Evolutionary conservation across 1,140 invertebrate genomes (phyloP), one percentile per base, ranked within the genome.

Genomic region (Drosophila aff.): DNA sequence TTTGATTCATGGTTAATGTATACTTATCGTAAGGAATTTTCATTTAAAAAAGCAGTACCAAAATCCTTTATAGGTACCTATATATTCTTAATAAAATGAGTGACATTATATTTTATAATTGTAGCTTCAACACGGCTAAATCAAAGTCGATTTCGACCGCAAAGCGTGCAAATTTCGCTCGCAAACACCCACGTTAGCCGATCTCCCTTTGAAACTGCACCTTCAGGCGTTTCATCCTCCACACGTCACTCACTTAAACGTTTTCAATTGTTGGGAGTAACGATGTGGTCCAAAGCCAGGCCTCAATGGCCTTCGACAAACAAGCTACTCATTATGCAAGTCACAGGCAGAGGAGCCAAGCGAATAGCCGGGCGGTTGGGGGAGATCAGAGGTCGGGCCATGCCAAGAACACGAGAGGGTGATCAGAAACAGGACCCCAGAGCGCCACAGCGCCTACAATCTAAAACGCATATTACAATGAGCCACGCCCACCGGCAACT

Each of bases 301-400:
- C 58, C 74, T 57, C 63, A 63, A 50, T 43, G 58, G 59, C 49
- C 38, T 38, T 62, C 60, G 66, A 41, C 80, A 87, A 86, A 83
- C 84, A 89, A 81, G 72, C 80, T 77, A 75, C 84, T 89, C 83
- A 87, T 87, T 87, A 87, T 89, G 77, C 81, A 77, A 89, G 80
- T 87, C 83, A 82, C 76, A 82, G 82, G 65, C 67, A 55, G 43
- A 47, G 64, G 64, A 63, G 26, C 26, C 36, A 4, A 33, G 73
- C 62, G 46, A 50, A 47, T 13, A 41, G 28, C 36, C 28, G 15
- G 9, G 1, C 8, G 36, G 26, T 55, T 10, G 8, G 38, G 44
- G 60, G 60, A 26, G 26, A 23, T 16, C 16, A 23, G 36, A 40
- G 62, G 47, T 53, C 40, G 41, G 18, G 26, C 15, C 31, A 28